These are phyloP conservation scores for Samia ricini DNA, from an alignment of 1,140 invertebrate genomes.

Conservation along the genomic window DNA sequence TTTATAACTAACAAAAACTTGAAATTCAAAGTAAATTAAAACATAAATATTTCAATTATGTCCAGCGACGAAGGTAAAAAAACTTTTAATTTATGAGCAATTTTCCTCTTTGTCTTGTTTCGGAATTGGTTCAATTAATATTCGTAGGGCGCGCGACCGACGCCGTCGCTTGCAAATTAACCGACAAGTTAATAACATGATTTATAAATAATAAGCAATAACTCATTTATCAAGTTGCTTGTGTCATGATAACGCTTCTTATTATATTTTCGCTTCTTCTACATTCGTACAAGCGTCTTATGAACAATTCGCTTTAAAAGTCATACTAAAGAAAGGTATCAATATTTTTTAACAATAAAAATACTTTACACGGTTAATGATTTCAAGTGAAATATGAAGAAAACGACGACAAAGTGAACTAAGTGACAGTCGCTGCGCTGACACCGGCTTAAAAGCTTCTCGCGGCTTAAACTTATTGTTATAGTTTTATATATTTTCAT, in stretches of 20 bases:
- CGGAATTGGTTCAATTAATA: conserved; percentile 3
- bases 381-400: no score
- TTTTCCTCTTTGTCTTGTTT: background rate
- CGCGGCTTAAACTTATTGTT: no score
- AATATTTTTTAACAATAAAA: no score
- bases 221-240: background rate
- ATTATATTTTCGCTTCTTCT: background rate
- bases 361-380: no score
- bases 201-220: conserved; percentile 6
- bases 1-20: no score
- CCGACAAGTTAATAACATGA: conserved; percentile 4
- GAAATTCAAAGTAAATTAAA: background rate
- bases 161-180: background rate
- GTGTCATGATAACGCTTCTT: background rate
- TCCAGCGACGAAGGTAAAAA: background rate
- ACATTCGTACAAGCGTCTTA: background rate
- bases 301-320: background rate
- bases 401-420: no score
- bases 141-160: background rate
- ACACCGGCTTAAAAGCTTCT: no score
- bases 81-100: conserved; percentile 1
- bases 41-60: background rate
- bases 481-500: no score
- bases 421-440: no score
- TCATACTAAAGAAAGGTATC: no score